A percentile compares a stretch with the other conserved stretches of the same genome.
Conservation (phyloP, 2,113 vertebrate species). For the Laticauda colubrina region DNA sequence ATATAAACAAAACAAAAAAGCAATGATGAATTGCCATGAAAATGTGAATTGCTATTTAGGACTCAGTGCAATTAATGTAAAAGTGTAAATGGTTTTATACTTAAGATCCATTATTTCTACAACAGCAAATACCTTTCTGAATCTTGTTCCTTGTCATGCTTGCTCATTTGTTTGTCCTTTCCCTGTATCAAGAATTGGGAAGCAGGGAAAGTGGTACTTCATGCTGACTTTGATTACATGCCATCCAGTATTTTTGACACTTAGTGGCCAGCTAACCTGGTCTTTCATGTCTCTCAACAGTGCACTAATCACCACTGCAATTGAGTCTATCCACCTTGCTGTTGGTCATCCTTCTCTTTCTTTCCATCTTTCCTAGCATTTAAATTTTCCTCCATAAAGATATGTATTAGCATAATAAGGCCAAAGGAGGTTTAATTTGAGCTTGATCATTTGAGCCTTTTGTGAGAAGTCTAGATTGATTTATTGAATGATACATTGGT, state of each 20-base stretch:
- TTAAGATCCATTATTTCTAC: not conserved
- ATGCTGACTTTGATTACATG: not conserved
- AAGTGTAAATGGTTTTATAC: not conserved
- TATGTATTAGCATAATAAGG: not conserved
- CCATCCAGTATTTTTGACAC: not conserved
- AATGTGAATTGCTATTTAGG: not conserved
- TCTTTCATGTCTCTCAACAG: not conserved
- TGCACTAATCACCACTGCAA: not conserved
- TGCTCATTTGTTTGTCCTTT: not conserved
- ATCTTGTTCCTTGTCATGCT: not conserved
- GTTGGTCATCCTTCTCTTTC: not conserved
- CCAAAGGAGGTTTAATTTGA: not conserved
- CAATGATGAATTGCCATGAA: not conserved
- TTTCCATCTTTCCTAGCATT: not conserved
- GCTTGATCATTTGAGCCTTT: not conserved
- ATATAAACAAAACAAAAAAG: not conserved
- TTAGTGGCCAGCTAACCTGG: not conserved
- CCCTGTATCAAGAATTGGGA: not conserved
- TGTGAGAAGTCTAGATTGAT: not conserved
- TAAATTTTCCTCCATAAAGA: not conserved
- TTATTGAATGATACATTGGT: not conserved
- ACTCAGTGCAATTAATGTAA: not conserved
- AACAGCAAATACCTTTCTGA: not conserved
- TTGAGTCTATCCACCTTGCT: not conserved
- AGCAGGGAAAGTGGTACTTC: not conserved